These are phyloP conservation scores for Erannis defoliaria DNA, from an alignment of 2,888 invertebrate genomes.

Conservation along the genomic window DNA sequence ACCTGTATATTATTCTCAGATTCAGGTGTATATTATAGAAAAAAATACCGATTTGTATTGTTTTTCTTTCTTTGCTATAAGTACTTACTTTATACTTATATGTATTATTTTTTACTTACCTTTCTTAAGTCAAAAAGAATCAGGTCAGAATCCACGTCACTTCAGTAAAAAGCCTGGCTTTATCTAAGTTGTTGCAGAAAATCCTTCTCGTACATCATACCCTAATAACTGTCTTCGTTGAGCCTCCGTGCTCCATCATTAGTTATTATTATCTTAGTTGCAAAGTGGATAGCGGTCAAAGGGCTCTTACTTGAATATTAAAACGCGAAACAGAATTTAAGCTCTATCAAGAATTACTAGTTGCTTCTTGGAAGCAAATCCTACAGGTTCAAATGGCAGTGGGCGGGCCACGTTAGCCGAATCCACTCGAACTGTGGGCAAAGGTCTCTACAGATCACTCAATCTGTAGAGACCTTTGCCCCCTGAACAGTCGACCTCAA, in stretches of 20 bases:
- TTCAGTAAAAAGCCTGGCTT: slow-evolving; percentile 8
- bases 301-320: slow-evolving; percentile 33
- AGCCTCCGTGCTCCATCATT: slow-evolving; percentile 35
- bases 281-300: slow-evolving; percentile 44
- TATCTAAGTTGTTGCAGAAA: slow-evolving; percentile 26
- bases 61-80: not conserved
- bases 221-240: slow-evolving; percentile 30
- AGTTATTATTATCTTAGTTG: slow-evolving; percentile 44
- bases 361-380: too few relatives aligned
- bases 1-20: too few relatives aligned
- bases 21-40: too few relatives aligned
- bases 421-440: too few relatives aligned
- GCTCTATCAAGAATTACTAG: not conserved
- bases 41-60: not conserved
- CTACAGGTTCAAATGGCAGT: too few relatives aligned
- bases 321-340: slow-evolving; percentile 12
- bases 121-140: not conserved
- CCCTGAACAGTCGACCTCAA: too few relatives aligned
- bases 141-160: slow-evolving; percentile 2
- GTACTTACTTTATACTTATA: not conserved
- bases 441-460: too few relatives aligned
- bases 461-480: too few relatives aligned
- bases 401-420: too few relatives aligned
- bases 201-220: slow-evolving; percentile 27
- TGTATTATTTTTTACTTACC: too few relatives aligned